Base-by-base conservation (phyloP, 2,113 vertebrate genomes). In the Chloroceryle aenea region DNA sequence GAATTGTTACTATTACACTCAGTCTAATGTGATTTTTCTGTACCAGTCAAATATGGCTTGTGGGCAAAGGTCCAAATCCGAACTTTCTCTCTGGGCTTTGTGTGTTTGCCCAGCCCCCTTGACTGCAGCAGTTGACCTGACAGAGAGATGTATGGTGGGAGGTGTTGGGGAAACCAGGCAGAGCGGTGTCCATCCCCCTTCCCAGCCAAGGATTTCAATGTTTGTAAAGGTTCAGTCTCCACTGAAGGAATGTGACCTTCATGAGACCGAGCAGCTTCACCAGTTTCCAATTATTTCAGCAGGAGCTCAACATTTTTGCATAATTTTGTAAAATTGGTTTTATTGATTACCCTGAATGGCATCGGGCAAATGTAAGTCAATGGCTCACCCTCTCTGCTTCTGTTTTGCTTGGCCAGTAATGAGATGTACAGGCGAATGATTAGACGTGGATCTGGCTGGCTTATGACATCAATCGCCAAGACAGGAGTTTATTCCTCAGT, bases 291-390 rank as follows among this genome's bases (percentile, higher is more conserved):
- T 77, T 69, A 55, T 29, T 93, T 56, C 81, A 71, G 74, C 3
- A 3, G 81, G 30, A 62, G 74, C 58, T 48, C 62, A 18, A 58
- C 30, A 18, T 86, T 92, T 45, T 90, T 86, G 55, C 82, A 55
- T 40, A 34, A 61, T 71, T 90, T 50, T 59, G 61, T 56, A 27
- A 40, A 74, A 64, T 29, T 8, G 38, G 26, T 73, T 94, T 73
- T 90, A 88, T 79, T 77, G 89, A 93, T 94, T 45, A 59, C 25
- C 59, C 62, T 78, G 83, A 52, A 71, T 52, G 47, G 68, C 61
- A 72, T 1, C 14, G 64, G 76, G 85, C 42, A 71, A 47, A 43
- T 2, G 1, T 16, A 34, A 91, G 63, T 3, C 53, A 32, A 23
- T 19, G 67, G 30, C 71, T 82, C 1, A 0, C 50, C 38, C 55